Percentiles rank a stretch among this genome's conserved stretches.
Evolutionary conservation across 2,113 vertebrate genomes (phyloP).

Genomic region (Tetraodon nigroviridis): DNA sequence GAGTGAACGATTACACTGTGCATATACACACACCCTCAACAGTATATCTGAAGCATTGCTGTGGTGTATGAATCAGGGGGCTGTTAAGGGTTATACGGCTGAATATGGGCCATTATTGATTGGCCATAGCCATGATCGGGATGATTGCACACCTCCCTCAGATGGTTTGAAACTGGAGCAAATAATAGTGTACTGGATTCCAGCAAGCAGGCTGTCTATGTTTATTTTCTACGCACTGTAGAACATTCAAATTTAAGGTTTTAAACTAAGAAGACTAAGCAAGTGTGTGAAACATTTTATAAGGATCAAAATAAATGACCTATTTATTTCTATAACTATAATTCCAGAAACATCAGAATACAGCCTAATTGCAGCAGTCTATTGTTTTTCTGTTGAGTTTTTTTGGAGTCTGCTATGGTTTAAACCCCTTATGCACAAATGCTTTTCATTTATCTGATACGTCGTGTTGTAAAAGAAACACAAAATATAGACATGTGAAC

Average conservation of each 20-base stretch:
- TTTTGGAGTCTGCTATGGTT: too few relatives aligned
- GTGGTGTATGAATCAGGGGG: conserved; percentile 35
- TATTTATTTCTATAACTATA: conserved; percentile 7
- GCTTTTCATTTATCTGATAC: not conserved
- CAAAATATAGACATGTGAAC: not conserved
- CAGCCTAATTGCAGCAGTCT: conserved; percentile 2
- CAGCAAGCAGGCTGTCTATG: too few relatives aligned
- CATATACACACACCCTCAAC: conserved; percentile 4
- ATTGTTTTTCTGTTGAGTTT: conserved; percentile 11
- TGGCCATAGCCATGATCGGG: too few relatives aligned
- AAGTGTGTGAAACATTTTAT: not conserved
- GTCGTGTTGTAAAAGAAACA: not conserved
- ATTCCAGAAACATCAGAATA: not conserved
- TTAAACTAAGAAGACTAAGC: not conserved
- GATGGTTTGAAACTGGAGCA: too few relatives aligned
- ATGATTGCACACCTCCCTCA: too few relatives aligned
- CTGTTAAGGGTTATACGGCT: conserved; percentile 41
- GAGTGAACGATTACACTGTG: conserved; percentile 39
- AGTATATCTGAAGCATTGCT: conserved; percentile 8
- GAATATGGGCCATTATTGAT: conserved; percentile 35
- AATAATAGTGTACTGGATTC: too few relatives aligned
- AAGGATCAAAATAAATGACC: not conserved
- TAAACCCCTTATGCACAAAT: not conserved
- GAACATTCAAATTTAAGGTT: too few relatives aligned
- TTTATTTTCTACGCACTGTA: too few relatives aligned